Percentiles rank a stretch among this genome's conserved stretches.
phyloP scores from a whole-genome alignment of 2,113 vertebrate genomes.

The Scartelaos histophorus region DNA sequence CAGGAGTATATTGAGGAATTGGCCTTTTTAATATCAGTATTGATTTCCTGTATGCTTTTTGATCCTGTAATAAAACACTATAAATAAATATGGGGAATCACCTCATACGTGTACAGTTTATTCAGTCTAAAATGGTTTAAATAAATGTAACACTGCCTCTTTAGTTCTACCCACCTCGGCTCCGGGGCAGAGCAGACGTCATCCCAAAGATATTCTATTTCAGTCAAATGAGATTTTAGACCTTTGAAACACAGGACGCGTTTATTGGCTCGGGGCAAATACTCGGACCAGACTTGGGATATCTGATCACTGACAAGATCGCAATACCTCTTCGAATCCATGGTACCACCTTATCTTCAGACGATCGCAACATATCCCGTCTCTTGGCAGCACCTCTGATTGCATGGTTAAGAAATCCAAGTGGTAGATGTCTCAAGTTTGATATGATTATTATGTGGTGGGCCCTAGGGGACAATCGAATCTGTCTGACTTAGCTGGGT shows the following conservation, averaged over 20 bases:
- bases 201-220: slow-evolving; percentile 19
- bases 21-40: not conserved
- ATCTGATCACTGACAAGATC: slow-evolving; percentile 47
- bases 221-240: slow-evolving; percentile 25
- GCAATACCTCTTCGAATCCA: slow-evolving; percentile 22
- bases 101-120: not conserved
- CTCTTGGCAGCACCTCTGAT: slow-evolving; percentile 66
- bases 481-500: slow-evolving; percentile 41
- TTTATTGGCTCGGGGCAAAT: slow-evolving; percentile 36
- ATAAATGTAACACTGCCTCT: not conserved
- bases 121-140: not conserved
- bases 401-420: slow-evolving; percentile 62
- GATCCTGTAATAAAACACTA: not conserved
- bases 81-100: not conserved
- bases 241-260: slow-evolving; percentile 18
- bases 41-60: not conserved
- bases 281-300: slow-evolving; percentile 29
- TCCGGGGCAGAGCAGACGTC: not conserved
- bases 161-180: not conserved
- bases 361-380: slow-evolving; percentile 58
- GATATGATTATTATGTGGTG: slow-evolving; percentile 65
- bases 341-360: slow-evolving; percentile 53
- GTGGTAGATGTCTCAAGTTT: slow-evolving; percentile 59
- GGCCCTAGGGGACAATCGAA: slow-evolving; percentile 67
- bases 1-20: too few species aligned